Percentiles rank a stretch among this genome's conserved stretches.
Conservation (phyloP, 1,140 invertebrate genomes). For the Lasaia peninsularis region DNA sequence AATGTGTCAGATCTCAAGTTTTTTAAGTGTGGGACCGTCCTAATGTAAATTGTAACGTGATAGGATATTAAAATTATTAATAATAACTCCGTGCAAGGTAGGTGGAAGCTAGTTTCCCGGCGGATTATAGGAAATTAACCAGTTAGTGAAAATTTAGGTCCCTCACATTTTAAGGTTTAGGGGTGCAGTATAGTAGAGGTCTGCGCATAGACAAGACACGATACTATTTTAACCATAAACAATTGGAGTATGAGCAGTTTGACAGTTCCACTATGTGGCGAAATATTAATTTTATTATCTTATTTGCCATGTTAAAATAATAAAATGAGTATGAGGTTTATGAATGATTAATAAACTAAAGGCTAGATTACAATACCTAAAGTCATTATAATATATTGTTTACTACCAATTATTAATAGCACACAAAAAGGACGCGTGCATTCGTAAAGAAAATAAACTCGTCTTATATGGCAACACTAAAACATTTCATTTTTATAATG, state of each 20-base stretch:
- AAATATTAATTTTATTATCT: too few relatives aligned
- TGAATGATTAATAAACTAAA: too few relatives aligned
- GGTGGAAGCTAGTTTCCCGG: constrained; percentile 53
- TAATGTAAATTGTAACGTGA: constrained; percentile 66
- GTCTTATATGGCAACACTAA: too few relatives aligned
- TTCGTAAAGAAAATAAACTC: too few relatives aligned
- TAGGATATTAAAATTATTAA: constrained; percentile 42
- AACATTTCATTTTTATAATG: too few relatives aligned
- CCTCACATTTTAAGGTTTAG: constrained; percentile 55
- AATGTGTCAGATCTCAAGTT: constrained; percentile 64
- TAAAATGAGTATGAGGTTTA: too few relatives aligned
- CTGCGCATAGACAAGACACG: constrained; percentile 61
- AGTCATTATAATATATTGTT: too few relatives aligned
- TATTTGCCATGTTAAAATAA: too few relatives aligned
- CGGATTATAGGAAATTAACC: constrained; percentile 60
- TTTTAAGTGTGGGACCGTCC: constrained; percentile 71
- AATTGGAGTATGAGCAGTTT: neutral
- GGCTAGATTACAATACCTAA: too few relatives aligned
- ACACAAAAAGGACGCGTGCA: too few relatives aligned
- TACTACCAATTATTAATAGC: too few relatives aligned
- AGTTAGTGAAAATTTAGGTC: constrained; percentile 63
- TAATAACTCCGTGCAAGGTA: constrained; percentile 37
- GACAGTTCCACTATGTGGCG: neutral
- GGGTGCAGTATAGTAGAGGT: constrained; percentile 44
- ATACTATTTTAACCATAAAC: constrained; percentile 22